phyloP scores from a whole-genome alignment of 2,797 vertebrate species.

The Microctenopoma stevenorrisi region DNA sequence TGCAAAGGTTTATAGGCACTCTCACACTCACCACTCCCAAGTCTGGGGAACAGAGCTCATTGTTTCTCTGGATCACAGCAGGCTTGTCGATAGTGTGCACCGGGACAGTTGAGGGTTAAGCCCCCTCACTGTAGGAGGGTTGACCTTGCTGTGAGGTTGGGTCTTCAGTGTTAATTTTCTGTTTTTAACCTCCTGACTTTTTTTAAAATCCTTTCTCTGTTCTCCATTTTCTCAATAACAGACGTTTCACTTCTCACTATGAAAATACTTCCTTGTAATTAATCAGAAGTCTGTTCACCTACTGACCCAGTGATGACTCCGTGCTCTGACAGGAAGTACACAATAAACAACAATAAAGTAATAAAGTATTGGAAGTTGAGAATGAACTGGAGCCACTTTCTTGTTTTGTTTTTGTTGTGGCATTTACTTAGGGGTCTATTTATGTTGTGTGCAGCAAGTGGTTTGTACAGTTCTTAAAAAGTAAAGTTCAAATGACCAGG shows the following conservation, averaged over 20 bases:
- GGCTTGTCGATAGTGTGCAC: slow-evolving; percentile 59
- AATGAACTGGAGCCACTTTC: not conserved
- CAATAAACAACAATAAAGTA: too few relatives aligned
- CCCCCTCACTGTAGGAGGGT: slow-evolving; percentile 33
- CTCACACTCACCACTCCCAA: slow-evolving; percentile 25
- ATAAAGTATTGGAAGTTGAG: not conserved
- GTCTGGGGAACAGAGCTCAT: slow-evolving; percentile 49
- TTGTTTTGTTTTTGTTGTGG: slow-evolving; percentile 8
- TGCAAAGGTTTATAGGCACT: slow-evolving; percentile 22
- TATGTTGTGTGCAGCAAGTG: not conserved
- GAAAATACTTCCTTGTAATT: not conserved
- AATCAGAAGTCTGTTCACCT: not conserved
- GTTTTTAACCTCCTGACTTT: slow-evolving; percentile 16
- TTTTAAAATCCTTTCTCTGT: slow-evolving; percentile 24
- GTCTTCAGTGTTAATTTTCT: slow-evolving; percentile 15
- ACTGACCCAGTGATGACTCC: not conserved
- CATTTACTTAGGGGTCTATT: slow-evolving; percentile 31
- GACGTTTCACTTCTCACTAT: not conserved
- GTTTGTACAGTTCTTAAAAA: slow-evolving; percentile 14
- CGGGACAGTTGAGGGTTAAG: slow-evolving; percentile 57
- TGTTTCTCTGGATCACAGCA: slow-evolving; percentile 49
- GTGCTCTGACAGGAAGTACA: not conserved
- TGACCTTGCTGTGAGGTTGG: slow-evolving; percentile 26
- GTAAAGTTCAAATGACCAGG: slow-evolving; percentile 36
- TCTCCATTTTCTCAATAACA: slow-evolving; percentile 9